Evolutionary conservation across 2,888 invertebrate species (phyloP), one percentile per base, ranked within the genome.

Genomic region (Coelogynopora nodosa): DNA sequence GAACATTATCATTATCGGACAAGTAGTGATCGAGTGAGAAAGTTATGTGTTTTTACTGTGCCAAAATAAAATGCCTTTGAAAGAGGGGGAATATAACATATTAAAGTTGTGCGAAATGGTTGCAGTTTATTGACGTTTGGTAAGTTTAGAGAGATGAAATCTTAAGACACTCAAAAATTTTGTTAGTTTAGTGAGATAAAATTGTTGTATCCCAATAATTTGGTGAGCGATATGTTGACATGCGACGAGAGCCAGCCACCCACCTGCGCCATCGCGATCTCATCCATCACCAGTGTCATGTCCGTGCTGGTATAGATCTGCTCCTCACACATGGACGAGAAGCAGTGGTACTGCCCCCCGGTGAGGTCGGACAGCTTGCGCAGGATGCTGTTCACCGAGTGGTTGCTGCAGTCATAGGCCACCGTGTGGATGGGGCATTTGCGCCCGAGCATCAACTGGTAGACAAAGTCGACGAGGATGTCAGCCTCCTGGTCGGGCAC

Each of bases 281-380:
- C 92, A 84, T 89, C 89, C 88, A 92, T 86, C 82, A 92, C 87
- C n/a, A 90, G 84, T 87, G 90, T 90, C 87, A 92, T 91, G 88
- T 92, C 92, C 86, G 91, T 91, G 0, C 91, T 90, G n/a, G 91
- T 90, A 88, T 92, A 92, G 31, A 92, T 91, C 87, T 91, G 91
- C 84, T 91, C 91, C 90, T 92, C 92, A 89, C 90, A 90, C 18
- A 90, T 90, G 1, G 91, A 90, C 82, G 91, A 90, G 88, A 91
- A 92, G 88, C 91, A 92, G 86, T 92, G 92, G 87, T 90, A 92
- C 86, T 90, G 89, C 0, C 92, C 92, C 10, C 88, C 88, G 5
- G 91, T 91, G 0, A 90, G 89, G 83, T 91, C 91, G n/a, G 91
- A 90, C 83, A 92, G 87, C 49, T 89, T 90, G 74, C 90, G 89